Conservation (phyloP, 2,113 vertebrate genomes). For the Peromyscus californicus region DNA sequence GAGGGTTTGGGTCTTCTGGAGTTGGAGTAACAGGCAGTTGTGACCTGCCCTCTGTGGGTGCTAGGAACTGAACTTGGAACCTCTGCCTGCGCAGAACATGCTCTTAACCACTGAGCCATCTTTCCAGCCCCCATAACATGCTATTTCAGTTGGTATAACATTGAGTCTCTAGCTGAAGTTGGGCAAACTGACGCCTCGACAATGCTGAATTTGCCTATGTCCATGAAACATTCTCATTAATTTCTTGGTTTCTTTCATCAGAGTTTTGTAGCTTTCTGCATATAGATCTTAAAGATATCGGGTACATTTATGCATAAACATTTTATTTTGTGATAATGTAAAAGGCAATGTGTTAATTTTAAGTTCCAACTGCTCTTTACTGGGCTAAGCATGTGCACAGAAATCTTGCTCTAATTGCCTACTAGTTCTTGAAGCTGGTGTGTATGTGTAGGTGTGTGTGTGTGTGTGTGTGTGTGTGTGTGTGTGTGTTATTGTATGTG, state of each 20-base stretch:
- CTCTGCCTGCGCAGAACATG: not conserved
- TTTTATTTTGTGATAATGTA: not conserved
- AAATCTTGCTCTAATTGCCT: not conserved
- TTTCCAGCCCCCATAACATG: no score
- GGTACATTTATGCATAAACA: not conserved
- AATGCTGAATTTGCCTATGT: not conserved
- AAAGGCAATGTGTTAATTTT: not conserved
- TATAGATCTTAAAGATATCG: not conserved
- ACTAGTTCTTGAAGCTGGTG: not conserved
- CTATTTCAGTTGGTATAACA: not conserved
- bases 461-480: not conserved
- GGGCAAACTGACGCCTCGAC: not conserved
- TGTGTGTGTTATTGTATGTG: no score
- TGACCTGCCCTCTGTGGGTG: not conserved
- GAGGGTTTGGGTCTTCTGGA: not conserved
- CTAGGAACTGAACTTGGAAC: not conserved
- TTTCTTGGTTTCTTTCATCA: not conserved
- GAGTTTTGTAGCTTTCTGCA: not conserved
- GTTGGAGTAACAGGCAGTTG: not conserved
- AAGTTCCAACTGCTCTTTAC: not conserved
- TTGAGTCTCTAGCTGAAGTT: not conserved
- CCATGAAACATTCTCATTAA: not conserved
- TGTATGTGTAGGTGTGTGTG: not conserved
- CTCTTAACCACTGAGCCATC: not conserved
- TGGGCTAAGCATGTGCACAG: not conserved